Evolutionary conservation across 2,113 vertebrate genomes (phyloP).

Genomic region (Spilogale gracilis): DNA sequence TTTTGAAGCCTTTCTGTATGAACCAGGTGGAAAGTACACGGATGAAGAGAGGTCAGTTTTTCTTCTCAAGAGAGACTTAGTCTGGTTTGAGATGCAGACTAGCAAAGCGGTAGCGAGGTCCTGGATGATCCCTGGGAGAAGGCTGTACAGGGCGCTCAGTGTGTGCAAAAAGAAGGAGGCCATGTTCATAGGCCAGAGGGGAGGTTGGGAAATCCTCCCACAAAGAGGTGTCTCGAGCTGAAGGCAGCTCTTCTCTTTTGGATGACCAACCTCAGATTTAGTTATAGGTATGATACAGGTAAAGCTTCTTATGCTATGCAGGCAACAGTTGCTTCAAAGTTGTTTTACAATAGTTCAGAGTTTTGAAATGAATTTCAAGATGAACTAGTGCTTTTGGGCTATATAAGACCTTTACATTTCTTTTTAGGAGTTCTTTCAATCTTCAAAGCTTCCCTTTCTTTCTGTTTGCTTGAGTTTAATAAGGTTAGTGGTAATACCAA

Average conservation of each 20-base stretch:
- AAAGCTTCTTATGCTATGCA: background rate
- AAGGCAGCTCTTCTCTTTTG: background rate
- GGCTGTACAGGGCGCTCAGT: no score
- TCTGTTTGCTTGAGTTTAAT: background rate
- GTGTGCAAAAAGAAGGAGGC: background rate
- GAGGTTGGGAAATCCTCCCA: background rate
- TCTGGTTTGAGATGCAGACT: background rate
- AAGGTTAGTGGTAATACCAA: background rate
- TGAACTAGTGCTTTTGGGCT: background rate
- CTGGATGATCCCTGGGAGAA: background rate
- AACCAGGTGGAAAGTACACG: background rate
- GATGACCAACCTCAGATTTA: background rate
- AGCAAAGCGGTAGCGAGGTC: background rate
- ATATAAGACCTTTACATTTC: background rate
- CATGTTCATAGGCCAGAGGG: rapidly evolving
- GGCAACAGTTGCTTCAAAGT: background rate
- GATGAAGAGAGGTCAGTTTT: background rate
- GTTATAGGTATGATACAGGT: background rate
- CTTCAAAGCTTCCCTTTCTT: background rate
- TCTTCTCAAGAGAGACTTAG: background rate
- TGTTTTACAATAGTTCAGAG: background rate
- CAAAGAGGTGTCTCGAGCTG: background rate
- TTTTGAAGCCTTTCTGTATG: background rate
- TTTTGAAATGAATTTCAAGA: background rate
- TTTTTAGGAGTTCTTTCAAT: background rate